Conservation (phyloP, 2,888 invertebrate genomes). For the Leptogaster cylindrica region DNA sequence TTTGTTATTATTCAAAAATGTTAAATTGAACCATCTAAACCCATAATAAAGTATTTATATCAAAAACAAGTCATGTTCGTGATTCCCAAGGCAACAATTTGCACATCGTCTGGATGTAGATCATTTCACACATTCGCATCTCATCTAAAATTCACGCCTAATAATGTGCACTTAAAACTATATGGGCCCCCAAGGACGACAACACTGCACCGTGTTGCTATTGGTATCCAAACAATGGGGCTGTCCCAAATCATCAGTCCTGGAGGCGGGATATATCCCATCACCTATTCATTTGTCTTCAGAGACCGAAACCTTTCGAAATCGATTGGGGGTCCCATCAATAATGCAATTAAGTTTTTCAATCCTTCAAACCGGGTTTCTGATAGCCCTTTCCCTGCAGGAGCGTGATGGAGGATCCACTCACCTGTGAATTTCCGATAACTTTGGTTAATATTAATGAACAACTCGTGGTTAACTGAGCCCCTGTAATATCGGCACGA, state of each 20-base stretch:
- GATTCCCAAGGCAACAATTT: no score
- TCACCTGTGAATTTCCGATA: constrained; percentile 52
- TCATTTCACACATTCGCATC: no score
- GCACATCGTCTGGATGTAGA: no score
- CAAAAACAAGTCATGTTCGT: no score
- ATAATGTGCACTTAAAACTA: no score
- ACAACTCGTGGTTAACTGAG: constrained; percentile 44
- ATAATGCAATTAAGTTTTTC: constrained; percentile 47
- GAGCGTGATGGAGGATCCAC: constrained; percentile 47
- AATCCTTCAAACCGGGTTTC: constrained; percentile 44
- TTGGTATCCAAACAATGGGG: neutral
- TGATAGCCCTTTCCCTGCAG: constrained; percentile 3
- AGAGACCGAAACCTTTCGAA: constrained; percentile 30
- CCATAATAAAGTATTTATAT: no score
- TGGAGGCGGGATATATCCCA: constrained; percentile 20
- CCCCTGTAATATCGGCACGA: constrained; percentile 28
- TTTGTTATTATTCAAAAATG: no score
- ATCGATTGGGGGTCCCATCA: constrained; percentile 44
- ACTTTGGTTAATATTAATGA: constrained; percentile 51
- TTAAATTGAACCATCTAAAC: no score
- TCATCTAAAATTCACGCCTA: no score
- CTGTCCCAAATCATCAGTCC: constrained; percentile 24
- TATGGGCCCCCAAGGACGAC: neutral
- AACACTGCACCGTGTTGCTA: neutral
- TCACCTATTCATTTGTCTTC: constrained; percentile 38